Percentiles rank a stretch among this genome's conserved stretches.
phyloP scores from a whole-genome alignment of 2,888 invertebrate species.

The Beris morrisii region DNA sequence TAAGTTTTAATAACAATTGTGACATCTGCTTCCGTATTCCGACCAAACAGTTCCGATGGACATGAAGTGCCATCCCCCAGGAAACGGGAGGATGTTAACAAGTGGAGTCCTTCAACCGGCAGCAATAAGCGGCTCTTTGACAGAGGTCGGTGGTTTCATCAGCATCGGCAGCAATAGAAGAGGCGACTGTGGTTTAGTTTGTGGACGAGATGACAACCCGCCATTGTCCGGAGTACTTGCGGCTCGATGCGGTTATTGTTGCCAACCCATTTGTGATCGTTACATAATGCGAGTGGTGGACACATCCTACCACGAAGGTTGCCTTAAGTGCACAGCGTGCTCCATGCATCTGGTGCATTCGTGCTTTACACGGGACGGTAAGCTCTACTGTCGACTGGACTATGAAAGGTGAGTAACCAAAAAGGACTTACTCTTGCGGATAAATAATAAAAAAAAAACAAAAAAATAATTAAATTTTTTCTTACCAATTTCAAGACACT shows the following conservation, averaged over 20 bases:
- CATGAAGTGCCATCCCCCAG: constrained; percentile 54
- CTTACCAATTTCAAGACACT: constrained; percentile 57
- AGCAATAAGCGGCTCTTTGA: constrained; percentile 38
- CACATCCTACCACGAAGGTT: constrained; percentile 74
- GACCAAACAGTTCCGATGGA: constrained; percentile 53
- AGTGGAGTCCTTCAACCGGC: constrained; percentile 46
- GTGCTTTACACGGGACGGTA: constrained; percentile 74
- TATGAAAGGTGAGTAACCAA: constrained; percentile 69
- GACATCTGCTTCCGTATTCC: constrained; percentile 24
- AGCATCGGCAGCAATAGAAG: constrained; percentile 36
- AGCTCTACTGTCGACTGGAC: constrained; percentile 76
- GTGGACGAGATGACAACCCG: constrained; percentile 32
- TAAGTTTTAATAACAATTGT: constrained; percentile 7
- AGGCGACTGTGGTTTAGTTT: constrained; percentile 24
- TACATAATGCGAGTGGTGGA: constrained; percentile 76
- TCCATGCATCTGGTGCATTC: constrained; percentile 70
- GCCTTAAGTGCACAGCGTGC: constrained; percentile 76
- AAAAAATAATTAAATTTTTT: constrained; percentile 9
- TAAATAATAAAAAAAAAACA: background rate
- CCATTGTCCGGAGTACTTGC: constrained; percentile 38
- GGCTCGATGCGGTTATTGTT: constrained; percentile 67
- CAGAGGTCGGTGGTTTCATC: constrained; percentile 19
- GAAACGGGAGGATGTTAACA: constrained; percentile 57
- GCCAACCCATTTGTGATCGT: constrained; percentile 71
- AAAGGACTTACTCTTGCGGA: background rate